phyloP scores from a whole-genome alignment of 2,888 invertebrate genomes.

The Andrena dorsata region DNA sequence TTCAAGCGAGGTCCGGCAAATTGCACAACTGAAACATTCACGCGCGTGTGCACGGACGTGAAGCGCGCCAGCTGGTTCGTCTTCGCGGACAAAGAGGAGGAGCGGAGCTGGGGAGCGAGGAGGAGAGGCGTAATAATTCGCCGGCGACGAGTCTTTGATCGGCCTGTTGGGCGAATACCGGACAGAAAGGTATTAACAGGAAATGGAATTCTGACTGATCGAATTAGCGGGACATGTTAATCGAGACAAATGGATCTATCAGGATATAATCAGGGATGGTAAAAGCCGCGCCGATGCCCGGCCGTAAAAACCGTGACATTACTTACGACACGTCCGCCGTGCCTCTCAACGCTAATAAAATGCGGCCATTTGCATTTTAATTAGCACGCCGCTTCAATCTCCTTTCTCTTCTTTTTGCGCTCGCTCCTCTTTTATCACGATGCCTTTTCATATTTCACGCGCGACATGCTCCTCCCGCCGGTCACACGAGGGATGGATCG shows the following conservation, averaged over 20 bases:
- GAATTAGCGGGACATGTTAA: constrained; percentile 62
- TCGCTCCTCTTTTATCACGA: not conserved
- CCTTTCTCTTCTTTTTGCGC: constrained; percentile 1
- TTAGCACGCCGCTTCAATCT: constrained; percentile 34
- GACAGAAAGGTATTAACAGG: constrained; percentile 53
- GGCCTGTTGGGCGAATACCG: constrained; percentile 38
- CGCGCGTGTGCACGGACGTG: not conserved
- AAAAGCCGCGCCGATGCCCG: constrained; percentile 52
- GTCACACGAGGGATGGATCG: constrained; percentile 28
- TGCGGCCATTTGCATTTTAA: constrained; percentile 61
- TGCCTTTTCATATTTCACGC: constrained; percentile 23
- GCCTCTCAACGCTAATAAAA: constrained; percentile 52
- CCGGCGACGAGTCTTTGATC: constrained; percentile 48
- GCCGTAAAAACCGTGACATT: constrained; percentile 51
- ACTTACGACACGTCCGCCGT: constrained; percentile 51
- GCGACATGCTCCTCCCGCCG: constrained; percentile 15
- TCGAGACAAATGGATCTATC: constrained; percentile 64
- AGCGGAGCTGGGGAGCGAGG: constrained; percentile 14
- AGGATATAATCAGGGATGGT: constrained; percentile 51
- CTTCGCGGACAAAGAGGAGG: constrained; percentile 26
- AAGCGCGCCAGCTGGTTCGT: not conserved
- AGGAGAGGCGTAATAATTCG: constrained; percentile 35
- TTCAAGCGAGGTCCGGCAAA: constrained; percentile 62
- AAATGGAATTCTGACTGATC: constrained; percentile 60
- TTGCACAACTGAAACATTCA: constrained; percentile 69